These are phyloP conservation scores for Edolisoma coerulescens DNA, from an alignment of 2,113 vertebrate species.

Conservation along the genomic window DNA sequence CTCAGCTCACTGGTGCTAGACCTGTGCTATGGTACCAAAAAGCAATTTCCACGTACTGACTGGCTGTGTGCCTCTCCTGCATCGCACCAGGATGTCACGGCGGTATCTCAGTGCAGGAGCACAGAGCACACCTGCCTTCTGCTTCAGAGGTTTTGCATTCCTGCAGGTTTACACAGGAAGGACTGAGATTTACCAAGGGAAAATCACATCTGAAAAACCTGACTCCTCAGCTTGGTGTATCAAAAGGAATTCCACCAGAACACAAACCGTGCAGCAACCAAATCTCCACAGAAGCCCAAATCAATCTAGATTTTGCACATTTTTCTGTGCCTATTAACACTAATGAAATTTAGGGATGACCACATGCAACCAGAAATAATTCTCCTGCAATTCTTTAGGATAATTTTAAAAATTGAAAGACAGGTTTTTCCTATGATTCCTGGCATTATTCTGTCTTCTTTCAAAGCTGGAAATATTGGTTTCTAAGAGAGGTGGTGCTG, in stretches of 20 bases:
- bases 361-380: not conserved
- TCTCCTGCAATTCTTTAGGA: not conserved
- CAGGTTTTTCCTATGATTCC: not conserved
- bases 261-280: not conserved
- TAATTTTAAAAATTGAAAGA: not conserved
- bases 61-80: not conserved
- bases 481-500: not conserved
- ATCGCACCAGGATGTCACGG: rapidly evolving
- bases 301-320: not conserved
- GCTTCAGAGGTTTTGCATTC: not conserved
- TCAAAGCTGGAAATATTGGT: not conserved
- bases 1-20: not conserved
- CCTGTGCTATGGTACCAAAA: not conserved
- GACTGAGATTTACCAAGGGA: not conserved
- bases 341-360: not conserved
- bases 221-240: not conserved
- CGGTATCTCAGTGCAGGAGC: not conserved
- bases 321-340: not conserved
- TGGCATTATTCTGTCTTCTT: not conserved
- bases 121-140: not conserved
- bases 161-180: not conserved
- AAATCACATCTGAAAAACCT: not conserved
- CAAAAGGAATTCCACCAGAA: not conserved
- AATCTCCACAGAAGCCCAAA: not conserved
- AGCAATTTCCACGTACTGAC: not conserved